A percentile compares a stretch with the other conserved stretches of the same genome.
These are phyloP conservation scores for Leuciscus idus DNA, from an alignment of 2,113 vertebrate genomes.

Conservation along the genomic window DNA sequence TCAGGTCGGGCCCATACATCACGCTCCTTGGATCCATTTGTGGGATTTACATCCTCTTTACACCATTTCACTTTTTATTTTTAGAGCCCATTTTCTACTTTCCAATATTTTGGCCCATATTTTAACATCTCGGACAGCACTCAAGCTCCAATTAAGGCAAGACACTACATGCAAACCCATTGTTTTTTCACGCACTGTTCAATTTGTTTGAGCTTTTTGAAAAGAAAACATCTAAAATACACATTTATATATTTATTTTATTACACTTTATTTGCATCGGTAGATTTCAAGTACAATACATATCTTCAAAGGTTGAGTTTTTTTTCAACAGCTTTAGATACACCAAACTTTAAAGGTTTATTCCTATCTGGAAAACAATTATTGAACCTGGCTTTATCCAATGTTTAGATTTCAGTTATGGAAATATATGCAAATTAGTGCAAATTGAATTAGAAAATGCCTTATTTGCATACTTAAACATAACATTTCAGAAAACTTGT, in stretches of 20 bases:
- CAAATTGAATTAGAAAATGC: not conserved
- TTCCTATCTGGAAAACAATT: not conserved
- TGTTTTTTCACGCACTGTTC: not conserved
- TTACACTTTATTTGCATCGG: not conserved
- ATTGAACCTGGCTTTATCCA: not conserved
- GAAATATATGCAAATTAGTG: not conserved
- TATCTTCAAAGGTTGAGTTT: not conserved
- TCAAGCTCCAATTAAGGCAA: not conserved
- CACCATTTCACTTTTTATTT: constrained; percentile 5
- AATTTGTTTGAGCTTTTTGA: not conserved
- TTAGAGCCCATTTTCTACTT: not conserved
- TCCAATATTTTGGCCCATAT: not conserved
- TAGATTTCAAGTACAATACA: not conserved
- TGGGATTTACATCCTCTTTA: constrained; percentile 27
- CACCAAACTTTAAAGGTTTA: not conserved
- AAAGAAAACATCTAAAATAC: not conserved
- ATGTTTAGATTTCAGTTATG: not conserved
- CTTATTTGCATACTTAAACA: not conserved
- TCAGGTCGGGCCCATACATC: not conserved
- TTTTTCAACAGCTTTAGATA: not conserved
- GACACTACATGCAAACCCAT: not conserved
- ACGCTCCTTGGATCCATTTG: constrained; percentile 17
- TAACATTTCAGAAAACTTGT: not conserved
- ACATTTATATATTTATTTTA: not conserved
- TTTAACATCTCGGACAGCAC: not conserved